phyloP scores from a whole-genome alignment of 2,888 invertebrate genomes.

The Silvanus unidentatus region DNA sequence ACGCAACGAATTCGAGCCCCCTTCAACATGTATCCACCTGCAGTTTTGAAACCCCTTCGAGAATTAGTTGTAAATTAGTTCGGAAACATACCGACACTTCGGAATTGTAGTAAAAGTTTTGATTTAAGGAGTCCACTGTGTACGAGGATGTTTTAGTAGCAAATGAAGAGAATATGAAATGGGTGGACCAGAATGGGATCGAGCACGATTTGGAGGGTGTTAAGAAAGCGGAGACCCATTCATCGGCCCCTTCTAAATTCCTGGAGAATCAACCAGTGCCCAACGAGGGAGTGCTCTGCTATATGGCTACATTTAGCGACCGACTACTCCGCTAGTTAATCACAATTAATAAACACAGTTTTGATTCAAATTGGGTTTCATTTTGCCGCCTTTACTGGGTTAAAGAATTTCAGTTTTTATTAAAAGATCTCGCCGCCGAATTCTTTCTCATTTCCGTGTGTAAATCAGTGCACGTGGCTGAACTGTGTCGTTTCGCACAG shows the following conservation, averaged over 20 bases:
- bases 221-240: conserved; percentile 13
- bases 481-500: too few species aligned
- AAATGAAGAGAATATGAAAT: conserved; percentile 26
- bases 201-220: conserved; percentile 5
- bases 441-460: too few species aligned
- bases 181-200: conserved; percentile 15
- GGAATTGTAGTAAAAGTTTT: too few species aligned
- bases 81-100: neutral
- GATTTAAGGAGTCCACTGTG: conserved; percentile 2
- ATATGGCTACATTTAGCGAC: conserved; percentile 30
- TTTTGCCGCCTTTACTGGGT: too few species aligned
- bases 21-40: conserved; percentile 39
- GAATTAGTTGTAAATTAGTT: conserved; percentile 27
- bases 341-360: conserved; percentile 1
- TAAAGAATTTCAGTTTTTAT: too few species aligned
- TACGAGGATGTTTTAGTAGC: conserved; percentile 27
- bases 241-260: conserved; percentile 25
- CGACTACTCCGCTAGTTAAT: neutral
- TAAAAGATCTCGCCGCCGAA: too few species aligned
- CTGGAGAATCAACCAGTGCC: conserved; percentile 25
- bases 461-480: too few species aligned
- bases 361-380: too few species aligned
- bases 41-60: conserved; percentile 37
- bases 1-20: conserved; percentile 42
- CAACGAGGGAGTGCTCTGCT: conserved; percentile 27